These are phyloP conservation scores for Stomorhina lunata DNA, from an alignment of 2,888 invertebrate species.

Conservation along the genomic window DNA sequence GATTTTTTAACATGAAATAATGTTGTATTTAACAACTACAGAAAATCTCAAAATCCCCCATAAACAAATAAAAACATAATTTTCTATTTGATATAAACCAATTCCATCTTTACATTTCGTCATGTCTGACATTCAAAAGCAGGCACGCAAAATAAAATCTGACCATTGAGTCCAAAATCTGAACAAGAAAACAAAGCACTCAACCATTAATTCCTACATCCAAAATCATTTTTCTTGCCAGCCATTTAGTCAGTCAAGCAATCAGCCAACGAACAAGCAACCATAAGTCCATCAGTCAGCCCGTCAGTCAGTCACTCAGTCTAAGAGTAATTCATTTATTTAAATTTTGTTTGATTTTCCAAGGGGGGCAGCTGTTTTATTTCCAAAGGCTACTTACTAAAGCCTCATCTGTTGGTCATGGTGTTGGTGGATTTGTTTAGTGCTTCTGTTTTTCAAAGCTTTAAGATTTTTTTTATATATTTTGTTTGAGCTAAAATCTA, in stretches of 20 bases:
- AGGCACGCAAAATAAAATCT: slow-evolving; percentile 27
- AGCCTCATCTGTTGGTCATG: background rate
- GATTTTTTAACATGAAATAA: too few relatives aligned
- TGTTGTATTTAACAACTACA: background rate
- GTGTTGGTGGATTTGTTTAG: background rate
- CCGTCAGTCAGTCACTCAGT: background rate
- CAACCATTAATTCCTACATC: slow-evolving; percentile 4
- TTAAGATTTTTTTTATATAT: slow-evolving; percentile 28
- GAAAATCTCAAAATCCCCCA: slow-evolving; percentile 2
- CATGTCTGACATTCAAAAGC: slow-evolving; percentile 57
- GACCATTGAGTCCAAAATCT: slow-evolving; percentile 23
- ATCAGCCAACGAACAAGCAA: background rate
- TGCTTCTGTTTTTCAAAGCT: slow-evolving; percentile 17
- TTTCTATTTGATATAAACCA: slow-evolving; percentile 38
- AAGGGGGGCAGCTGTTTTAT: slow-evolving; percentile 26
- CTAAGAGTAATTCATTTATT: slow-evolving; percentile 54
- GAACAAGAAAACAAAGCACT: slow-evolving; percentile 19
- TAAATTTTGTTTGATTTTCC: slow-evolving; percentile 57
- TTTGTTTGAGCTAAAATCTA: background rate
- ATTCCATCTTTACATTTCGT: slow-evolving; percentile 21
- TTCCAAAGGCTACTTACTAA: too few relatives aligned
- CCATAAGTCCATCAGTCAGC: background rate
- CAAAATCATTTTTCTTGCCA: slow-evolving; percentile 6
- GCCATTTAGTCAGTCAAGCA: background rate
- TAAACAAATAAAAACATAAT: slow-evolving; percentile 16